Conservation (phyloP, 2,113 vertebrate genomes). For the Andinoacara biseriatus region DNA sequence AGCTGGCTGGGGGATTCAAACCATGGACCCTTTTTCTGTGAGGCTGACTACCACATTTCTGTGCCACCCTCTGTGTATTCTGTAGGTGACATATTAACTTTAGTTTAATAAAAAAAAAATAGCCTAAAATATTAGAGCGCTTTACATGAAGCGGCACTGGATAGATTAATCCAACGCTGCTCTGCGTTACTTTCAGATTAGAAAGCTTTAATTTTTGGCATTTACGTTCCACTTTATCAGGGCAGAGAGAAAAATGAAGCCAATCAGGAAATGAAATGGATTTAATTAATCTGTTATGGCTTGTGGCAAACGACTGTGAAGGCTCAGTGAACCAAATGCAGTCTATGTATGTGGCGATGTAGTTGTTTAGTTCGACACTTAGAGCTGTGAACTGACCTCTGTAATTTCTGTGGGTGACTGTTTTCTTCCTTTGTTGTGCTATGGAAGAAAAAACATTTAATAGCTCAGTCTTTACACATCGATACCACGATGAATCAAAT, state of each 20-base stretch:
- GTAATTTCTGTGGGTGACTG: not conserved
- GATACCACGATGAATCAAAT: not conserved
- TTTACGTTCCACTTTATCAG: slow-evolving; percentile 24
- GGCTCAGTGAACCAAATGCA: slow-evolving; percentile 34
- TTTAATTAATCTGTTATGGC: slow-evolving; percentile 46
- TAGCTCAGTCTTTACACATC: not conserved
- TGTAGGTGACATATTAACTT: not conserved
- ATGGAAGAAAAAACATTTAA: not conserved
- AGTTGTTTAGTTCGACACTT: slow-evolving; percentile 22
- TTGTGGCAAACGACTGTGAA: slow-evolving; percentile 47
- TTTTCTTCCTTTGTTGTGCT: not conserved
- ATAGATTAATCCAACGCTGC: slow-evolving; percentile 21
- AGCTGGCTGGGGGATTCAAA: not conserved
- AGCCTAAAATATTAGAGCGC: not conserved
- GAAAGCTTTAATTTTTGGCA: slow-evolving; percentile 23
- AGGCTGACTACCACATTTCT: not conserved
- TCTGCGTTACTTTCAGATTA: not conserved
- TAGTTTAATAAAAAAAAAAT: not conserved
- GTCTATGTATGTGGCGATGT: not conserved
- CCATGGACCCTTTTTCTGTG: not conserved
- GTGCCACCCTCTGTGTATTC: not conserved
- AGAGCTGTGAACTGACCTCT: slow-evolving; percentile 30
- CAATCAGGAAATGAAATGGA: slow-evolving; percentile 58
- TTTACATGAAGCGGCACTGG: not conserved
- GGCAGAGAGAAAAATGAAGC: slow-evolving; percentile 28